Base-by-base conservation (phyloP, 2,113 vertebrate genomes). In the Oncorhynchus clarkii region DNA sequence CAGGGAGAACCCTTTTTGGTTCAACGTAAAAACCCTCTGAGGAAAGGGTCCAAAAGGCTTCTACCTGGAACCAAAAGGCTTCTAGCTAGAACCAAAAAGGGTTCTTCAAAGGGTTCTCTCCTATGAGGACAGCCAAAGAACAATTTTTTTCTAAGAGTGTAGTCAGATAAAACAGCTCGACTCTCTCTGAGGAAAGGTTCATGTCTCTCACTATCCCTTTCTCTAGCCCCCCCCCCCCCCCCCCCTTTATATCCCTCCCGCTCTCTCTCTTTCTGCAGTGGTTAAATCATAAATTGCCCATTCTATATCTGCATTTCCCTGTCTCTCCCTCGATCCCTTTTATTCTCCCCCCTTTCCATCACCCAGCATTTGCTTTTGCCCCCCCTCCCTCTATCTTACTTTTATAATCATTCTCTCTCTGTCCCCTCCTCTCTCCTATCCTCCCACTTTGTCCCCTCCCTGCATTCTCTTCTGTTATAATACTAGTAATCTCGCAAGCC, bases 241-340 rank as follows among this genome's bases (percentile, higher is more conserved):
- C 75, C 80, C 29, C 4, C 82, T 87, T 78, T 84, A 82, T 87
- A 90, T 34, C 76, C 5, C 70, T 72, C 64, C 9, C 64, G 14
- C 62, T 31, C 73, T 68, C 62, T 51, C 67, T 69, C 78, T 60
- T 57, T 24, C 27, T 89, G 84, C 80, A 89, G 95, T 96, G 96
- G 95, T 95, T 97, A 97, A 97, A 98, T 97, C 96, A 97, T 97
- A 98, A 97, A 97, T 97, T 97, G 96, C 95, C 94, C 93, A 93
- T 67, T 83, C 84, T 69, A 26, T 12, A 69, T 73, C 76, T 68
- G 24, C 78, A 74, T 31, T 70, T 73, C 71, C n/a, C 69, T 5
- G 11, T 69, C 66, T 71, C 66, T 62, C 75, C 74, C 24, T 49
- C n/a, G 67, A 74, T 67, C 70, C 22, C 78, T 68, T 27, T 60